Conservation (phyloP, 2,888 invertebrate genomes). For the Dioctria linearis region DNA sequence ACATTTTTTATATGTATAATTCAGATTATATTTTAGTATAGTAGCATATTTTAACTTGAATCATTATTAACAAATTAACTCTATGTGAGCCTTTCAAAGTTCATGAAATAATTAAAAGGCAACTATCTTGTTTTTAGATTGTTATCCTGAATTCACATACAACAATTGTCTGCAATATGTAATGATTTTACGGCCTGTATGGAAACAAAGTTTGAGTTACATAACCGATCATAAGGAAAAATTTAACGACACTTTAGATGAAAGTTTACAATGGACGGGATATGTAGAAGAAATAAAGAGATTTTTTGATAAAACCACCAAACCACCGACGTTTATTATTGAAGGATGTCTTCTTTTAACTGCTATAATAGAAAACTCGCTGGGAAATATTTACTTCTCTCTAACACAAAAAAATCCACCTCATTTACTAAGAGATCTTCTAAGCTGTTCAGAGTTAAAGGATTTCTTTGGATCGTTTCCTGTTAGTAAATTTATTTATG, state of each 20-base stretch:
- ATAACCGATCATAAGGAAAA: background rate
- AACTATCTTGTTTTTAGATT: background rate
- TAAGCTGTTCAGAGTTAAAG: slow-evolving; percentile 67
- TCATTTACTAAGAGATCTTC: slow-evolving; percentile 71
- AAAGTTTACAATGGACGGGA: slow-evolving; percentile 45
- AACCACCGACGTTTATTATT: slow-evolving; percentile 52
- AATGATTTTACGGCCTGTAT: slow-evolving; percentile 49
- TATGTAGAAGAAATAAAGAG: background rate
- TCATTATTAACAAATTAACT: too few relatives aligned
- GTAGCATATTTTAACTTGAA: too few relatives aligned
- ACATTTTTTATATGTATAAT: too few relatives aligned
- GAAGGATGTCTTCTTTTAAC: slow-evolving; percentile 64
- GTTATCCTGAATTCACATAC: slow-evolving; percentile 37
- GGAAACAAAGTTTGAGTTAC: slow-evolving; percentile 30
- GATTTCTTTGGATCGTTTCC: slow-evolving; percentile 67
- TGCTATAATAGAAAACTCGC: slow-evolving; percentile 63
- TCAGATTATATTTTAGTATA: too few relatives aligned
- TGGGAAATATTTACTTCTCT: slow-evolving; percentile 64
- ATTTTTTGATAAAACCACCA: slow-evolving; percentile 2
- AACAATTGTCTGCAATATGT: slow-evolving; percentile 47
- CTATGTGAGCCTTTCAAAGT: too few relatives aligned
- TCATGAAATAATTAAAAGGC: too few relatives aligned
- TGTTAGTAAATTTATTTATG: slow-evolving; percentile 63
- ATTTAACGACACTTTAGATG: background rate
- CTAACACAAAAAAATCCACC: slow-evolving; percentile 64